Percentiles rank a stretch among this genome's conserved stretches.
phyloP scores from a whole-genome alignment of 2,113 vertebrate genomes.

The Halichoerus grypus region DNA sequence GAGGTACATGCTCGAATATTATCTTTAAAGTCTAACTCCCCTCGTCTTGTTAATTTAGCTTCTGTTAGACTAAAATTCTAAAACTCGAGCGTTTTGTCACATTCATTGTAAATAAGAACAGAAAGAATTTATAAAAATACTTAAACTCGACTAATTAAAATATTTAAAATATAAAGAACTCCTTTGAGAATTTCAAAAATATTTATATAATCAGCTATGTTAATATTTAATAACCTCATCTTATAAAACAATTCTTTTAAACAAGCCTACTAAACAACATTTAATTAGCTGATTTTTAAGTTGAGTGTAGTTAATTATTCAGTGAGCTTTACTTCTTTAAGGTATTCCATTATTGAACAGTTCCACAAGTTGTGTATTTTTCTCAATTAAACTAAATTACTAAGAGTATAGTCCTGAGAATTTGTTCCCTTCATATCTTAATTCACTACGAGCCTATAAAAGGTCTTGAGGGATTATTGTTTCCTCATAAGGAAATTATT shows the following conservation, averaged over 20 bases:
- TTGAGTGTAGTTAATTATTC: neutral
- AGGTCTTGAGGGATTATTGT: neutral
- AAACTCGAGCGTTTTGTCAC: neutral
- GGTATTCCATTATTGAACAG: neutral
- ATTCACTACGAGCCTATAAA: neutral
- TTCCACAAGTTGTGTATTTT: neutral
- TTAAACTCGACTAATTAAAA: neutral
- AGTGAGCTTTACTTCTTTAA: neutral
- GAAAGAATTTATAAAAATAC: neutral
- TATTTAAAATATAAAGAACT: neutral
- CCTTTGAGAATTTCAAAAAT: neutral
- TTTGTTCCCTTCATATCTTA: neutral
- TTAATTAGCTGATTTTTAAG: constrained; percentile 46
- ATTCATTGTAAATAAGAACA: neutral
- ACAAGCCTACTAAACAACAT: neutral
- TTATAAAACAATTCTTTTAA: constrained; percentile 5
- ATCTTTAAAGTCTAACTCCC: neutral
- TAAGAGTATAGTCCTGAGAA: neutral
- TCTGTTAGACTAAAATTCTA: neutral
- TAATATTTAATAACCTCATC: neutral
- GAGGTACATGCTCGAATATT: constrained; percentile 87
- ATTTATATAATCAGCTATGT: neutral
- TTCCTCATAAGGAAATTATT: neutral
- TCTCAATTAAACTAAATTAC: neutral
- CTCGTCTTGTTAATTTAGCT: neutral